A percentile compares a stretch with the other conserved stretches of the same genome.
Evolutionary conservation across 2,888 invertebrate species (phyloP).

Genomic region (Abrostola tripartita): DNA sequence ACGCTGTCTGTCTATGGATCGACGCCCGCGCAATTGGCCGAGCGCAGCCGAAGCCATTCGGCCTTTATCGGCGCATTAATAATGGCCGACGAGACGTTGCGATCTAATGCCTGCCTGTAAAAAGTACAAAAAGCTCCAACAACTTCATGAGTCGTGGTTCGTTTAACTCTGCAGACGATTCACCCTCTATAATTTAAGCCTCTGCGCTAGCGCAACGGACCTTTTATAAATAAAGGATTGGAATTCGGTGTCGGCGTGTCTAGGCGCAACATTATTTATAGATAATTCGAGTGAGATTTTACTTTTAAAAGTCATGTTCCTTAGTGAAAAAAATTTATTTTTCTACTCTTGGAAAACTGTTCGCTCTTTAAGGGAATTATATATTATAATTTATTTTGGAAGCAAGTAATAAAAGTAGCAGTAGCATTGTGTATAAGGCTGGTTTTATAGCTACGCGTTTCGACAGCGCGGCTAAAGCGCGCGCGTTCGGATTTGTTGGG

Average conservation of each 20-base stretch:
- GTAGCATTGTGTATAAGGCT: background rate
- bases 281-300: slow-evolving; percentile 39
- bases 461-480: slow-evolving; percentile 8
- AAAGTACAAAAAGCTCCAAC: slow-evolving; percentile 63
- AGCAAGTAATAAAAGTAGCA: background rate
- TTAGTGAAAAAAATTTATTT: slow-evolving; percentile 15
- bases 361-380: slow-evolving; percentile 12
- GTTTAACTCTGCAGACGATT: slow-evolving; percentile 60
- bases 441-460: slow-evolving; percentile 5
- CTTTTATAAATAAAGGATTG: slow-evolving; percentile 63
- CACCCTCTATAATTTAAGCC: slow-evolving; percentile 67
- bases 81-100: slow-evolving; percentile 55
- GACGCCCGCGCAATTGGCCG: slow-evolving; percentile 58
- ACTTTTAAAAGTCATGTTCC: slow-evolving; percentile 18
- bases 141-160: slow-evolving; percentile 71
- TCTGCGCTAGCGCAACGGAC: slow-evolving; percentile 53
- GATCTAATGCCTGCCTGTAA: slow-evolving; percentile 59
- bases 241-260: slow-evolving; percentile 53
- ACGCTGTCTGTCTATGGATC: slow-evolving; percentile 46
- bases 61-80: slow-evolving; percentile 64
- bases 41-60: slow-evolving; percentile 52
- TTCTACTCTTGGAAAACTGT: background rate
- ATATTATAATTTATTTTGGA: background rate
- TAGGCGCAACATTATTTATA: slow-evolving; percentile 38
- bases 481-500: slow-evolving; percentile 7